Evolutionary conservation across 2,113 vertebrate species (phyloP), one percentile per base, ranked within the genome.

Genomic region (Alexandromys fortis): DNA sequence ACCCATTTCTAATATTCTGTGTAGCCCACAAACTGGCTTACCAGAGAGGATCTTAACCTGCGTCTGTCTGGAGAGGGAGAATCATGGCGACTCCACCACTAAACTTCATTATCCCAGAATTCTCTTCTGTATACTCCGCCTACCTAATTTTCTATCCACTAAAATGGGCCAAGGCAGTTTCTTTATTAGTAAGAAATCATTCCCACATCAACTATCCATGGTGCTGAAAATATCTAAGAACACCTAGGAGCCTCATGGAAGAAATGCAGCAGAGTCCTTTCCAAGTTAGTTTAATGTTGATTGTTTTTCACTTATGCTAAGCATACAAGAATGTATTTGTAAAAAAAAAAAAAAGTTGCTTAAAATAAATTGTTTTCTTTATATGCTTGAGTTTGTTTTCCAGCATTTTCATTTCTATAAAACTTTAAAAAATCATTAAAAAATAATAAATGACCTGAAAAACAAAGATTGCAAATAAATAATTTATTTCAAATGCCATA

Each of bases 141-240:
- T n/a, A n/a, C n/a, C n/a, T n/a, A n/a, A n/a, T n/a, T n/a, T n/a
- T n/a, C n/a, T n/a, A n/a, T n/a, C n/a, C n/a, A n/a, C n/a, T n/a
- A n/a, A n/a, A n/a, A n/a, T n/a, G n/a, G n/a, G n/a, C n/a, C n/a
- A n/a, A n/a, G n/a, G n/a, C n/a, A n/a, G n/a, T n/a, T n/a, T n/a
- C n/a, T n/a, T n/a, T n/a, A n/a, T n/a, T n/a, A n/a, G n/a, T n/a
- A n/a, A n/a, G n/a, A n/a, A n/a, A n/a, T n/a, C n/a, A n/a, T n/a
- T n/a, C n/a, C n/a, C n/a, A n/a, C n/a, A n/a, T n/a, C n/a, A n/a
- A 33, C 83, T 95, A 76, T 96, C 75, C 81, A 16, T 63, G 26
- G 92, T 95, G 72, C 92, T 94, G 90, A 93, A 97, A 83, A 12
- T 75, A 42, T 24, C 13, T n/a, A 17, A 14, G 1, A 26, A 0